Evolutionary conservation across 2,888 invertebrate species (phyloP).

Genomic region (Rosalia funebris): DNA sequence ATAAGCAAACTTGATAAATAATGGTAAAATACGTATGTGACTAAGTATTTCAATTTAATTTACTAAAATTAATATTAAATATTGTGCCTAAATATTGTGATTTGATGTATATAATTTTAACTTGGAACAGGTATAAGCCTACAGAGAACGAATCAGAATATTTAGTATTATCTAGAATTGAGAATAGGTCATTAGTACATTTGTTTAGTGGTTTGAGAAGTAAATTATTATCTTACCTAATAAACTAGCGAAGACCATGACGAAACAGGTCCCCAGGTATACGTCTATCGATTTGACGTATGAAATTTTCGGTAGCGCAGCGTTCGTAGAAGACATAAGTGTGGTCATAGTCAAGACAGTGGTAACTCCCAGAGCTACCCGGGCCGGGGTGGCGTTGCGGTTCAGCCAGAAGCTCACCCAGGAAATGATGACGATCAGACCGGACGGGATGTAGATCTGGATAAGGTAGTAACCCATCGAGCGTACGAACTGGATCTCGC

Average conservation of each 20-base stretch:
- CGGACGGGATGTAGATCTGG: slow-evolving; percentile 98
- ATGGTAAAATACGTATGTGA: too few relatives aligned
- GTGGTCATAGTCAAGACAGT: slow-evolving; percentile 98
- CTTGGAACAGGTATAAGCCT: too few relatives aligned
- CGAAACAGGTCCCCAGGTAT: slow-evolving; percentile 97
- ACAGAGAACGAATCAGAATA: too few relatives aligned
- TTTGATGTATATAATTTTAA: too few relatives aligned
- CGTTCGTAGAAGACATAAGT: slow-evolving; percentile 95
- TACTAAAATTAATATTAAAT: too few relatives aligned
- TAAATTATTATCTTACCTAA: too few relatives aligned
- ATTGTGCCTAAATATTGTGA: too few relatives aligned
- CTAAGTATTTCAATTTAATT: too few relatives aligned
- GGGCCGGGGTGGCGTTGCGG: slow-evolving; percentile 92
- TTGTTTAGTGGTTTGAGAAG: too few relatives aligned
- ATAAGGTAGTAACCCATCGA: slow-evolving; percentile 99
- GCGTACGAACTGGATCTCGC: slow-evolving; percentile 96
- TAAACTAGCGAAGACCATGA: slow-evolving; percentile 98
- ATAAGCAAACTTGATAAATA: too few relatives aligned
- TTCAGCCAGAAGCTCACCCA: slow-evolving; percentile 97
- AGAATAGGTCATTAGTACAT: too few relatives aligned
- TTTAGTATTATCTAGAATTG: too few relatives aligned
- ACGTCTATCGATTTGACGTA: slow-evolving; percentile 98
- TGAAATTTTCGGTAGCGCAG: slow-evolving; percentile 96
- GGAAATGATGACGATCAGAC: slow-evolving; percentile 95
- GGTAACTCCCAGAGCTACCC: slow-evolving; percentile 93